Evolutionary conservation across 2,797 vertebrate genomes (phyloP), one percentile per base, ranked within the genome.

Genomic region (Crenuchus spilurus): DNA sequence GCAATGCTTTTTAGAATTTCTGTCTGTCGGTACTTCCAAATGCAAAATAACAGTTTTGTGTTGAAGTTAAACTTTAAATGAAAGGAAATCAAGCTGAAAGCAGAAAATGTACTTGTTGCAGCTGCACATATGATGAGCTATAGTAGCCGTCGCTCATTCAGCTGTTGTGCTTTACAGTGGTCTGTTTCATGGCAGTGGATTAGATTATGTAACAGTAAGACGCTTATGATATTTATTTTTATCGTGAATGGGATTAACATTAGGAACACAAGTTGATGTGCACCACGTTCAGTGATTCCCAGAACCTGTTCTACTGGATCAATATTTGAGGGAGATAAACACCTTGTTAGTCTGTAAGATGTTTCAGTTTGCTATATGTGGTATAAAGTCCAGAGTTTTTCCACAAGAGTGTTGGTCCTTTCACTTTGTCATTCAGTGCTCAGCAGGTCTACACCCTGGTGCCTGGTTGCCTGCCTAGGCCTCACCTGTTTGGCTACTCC

Each of bases 201-300:
- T 92, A 83, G 70, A 85, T 91, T 92, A 80, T 81, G 71, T 91
- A 91, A 91, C 30, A 42, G 62, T 81, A 71, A 83, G 46, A 81
- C 64, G 60, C 79, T 57, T 78, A 84, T 84, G 74, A 82, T 88
- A 86, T 91, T 89, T 87, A 77, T 84, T 87, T 86, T 83, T 69
- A 78, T 80, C 52, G 20, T 61, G 77, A 84, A 41, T 68, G 57
- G 86, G 88, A 90, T 90, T 88, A 90, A 76, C 61, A 75, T 89
- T 86, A 30, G 11, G 68, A 75, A 63, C 41, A 55, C 46, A 4
- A 33, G 46, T 54, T 64, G 44, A 31, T 71, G 39, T 60, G 20
- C 42, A 48, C 57, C 11, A 18, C 20, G 31, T 52, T 1, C 57
- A 57, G 14, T 69, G 42, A 48, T 54, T 22, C 62, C 62, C 52